Percentiles rank a stretch among this genome's conserved stretches.
Conservation (phyloP, 2,797 vertebrate species). For the Vultur gryphus region DNA sequence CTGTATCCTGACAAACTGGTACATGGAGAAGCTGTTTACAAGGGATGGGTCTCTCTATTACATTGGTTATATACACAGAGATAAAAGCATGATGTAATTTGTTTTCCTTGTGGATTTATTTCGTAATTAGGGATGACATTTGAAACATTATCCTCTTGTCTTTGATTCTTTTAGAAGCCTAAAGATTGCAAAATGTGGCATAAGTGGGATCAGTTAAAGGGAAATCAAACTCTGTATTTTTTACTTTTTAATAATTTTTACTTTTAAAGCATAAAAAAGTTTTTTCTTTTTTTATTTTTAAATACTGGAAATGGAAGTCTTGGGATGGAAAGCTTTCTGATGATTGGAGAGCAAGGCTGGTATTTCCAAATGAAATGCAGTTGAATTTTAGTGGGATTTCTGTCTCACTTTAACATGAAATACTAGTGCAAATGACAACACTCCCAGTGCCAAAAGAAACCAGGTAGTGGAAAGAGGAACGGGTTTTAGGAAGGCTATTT, state of each 20-base stretch:
- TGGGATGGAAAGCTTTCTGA: neutral
- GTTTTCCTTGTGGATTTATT: conserved; percentile 25
- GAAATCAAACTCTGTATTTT: neutral
- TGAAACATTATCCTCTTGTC: neutral
- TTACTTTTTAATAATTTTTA: neutral
- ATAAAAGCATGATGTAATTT: conserved; percentile 9
- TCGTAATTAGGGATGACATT: neutral
- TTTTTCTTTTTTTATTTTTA: neutral
- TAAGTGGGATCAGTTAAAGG: neutral
- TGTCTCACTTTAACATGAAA: neutral
- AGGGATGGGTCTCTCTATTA: neutral
- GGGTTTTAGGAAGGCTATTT: neutral
- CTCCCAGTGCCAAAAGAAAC: neutral
- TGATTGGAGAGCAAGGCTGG: neutral
- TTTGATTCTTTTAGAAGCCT: neutral
- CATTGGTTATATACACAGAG: neutral
- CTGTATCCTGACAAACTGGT: neutral
- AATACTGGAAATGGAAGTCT: neutral
- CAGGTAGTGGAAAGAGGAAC: neutral
- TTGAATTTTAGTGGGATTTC: neutral
- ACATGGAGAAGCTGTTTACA: neutral
- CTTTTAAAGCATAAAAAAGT: neutral
- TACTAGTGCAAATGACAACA: neutral
- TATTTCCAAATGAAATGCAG: neutral
- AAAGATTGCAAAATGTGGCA: neutral